Percentiles rank a stretch among this genome's conserved stretches.
Evolutionary conservation across 2,888 invertebrate species (phyloP).

Genomic region (Drosophila leonis): DNA sequence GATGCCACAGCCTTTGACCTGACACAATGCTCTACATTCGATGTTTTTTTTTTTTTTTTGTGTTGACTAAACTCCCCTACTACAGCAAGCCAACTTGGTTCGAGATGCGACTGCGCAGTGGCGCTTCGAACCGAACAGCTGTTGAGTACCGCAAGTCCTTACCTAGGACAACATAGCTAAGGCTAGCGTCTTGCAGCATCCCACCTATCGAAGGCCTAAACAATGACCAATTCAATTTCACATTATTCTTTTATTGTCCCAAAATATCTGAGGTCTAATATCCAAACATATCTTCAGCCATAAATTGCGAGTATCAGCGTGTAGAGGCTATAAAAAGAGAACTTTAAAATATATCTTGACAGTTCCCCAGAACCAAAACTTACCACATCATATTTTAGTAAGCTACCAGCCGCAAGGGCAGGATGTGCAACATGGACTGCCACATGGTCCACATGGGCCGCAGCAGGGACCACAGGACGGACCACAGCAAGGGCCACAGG

Average conservation of each 20-base stretch:
- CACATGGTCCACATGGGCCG: constrained; percentile 42
- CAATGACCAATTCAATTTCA: not conserved
- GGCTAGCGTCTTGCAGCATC: constrained; percentile 25
- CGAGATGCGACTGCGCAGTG: constrained; percentile 55
- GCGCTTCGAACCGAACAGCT: constrained; percentile 55
- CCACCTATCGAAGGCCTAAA: not conserved
- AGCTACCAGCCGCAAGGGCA: constrained; percentile 41
- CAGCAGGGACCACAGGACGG: constrained; percentile 29
- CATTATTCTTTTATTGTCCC: constrained; percentile 8
- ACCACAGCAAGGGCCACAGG: constrained; percentile 31
- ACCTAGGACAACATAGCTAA: constrained; percentile 71
- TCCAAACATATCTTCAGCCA: constrained; percentile 40
- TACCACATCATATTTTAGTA: not conserved
- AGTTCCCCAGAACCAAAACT: not conserved
- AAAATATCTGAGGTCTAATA: constrained; percentile 24
- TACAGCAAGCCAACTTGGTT: constrained; percentile 19
- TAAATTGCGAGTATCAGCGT: not conserved
- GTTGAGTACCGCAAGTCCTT: constrained; percentile 54
- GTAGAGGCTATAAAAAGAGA: not conserved
- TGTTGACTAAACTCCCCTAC: not conserved
- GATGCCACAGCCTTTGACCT: constrained; percentile 72
- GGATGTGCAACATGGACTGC: constrained; percentile 43
- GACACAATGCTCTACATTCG: constrained; percentile 82
- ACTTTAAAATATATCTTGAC: not conserved
- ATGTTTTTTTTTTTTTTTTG: constrained; percentile 62